Base-by-base conservation (phyloP, 1,140 invertebrate genomes). In the Halesus radiatus region DNA sequence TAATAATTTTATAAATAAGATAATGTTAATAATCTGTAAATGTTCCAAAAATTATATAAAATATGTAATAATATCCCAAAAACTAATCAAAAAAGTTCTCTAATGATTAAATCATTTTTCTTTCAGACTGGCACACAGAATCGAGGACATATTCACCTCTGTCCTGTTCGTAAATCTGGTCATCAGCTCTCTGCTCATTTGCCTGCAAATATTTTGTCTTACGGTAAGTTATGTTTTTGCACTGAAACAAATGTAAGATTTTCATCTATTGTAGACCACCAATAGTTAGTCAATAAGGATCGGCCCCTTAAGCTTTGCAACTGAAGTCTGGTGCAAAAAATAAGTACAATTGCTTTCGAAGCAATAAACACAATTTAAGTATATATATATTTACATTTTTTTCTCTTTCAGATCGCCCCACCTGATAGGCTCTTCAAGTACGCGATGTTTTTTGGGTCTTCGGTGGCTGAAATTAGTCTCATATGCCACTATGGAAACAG, bases 401-500 rank as follows among this genome's bases (percentile, higher is more conserved):
- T 23, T 64, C 10, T 23, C 3, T 72, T 79, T 6, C 68, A 79
- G 78, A 62, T 79, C 32, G 10, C 78, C 1, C 78, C 78, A 13
- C 29, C 32, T 5, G 58, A 26, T 18, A 2, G 4, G 4, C 6
- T 26, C 1, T 23, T 75, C 22, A 80, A 80, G 60, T 64, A 74
- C n/a, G 13, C 16, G 0, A 3, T 80, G 3, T 80, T 80, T 52
- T 1, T 74, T 8, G 13, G 1, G 8, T 73, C 72, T 23, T 60
- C 70, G 1, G 18, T 80, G 2, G 1, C 32, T 6, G 54, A 80
- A 75, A 80, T 80, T 5, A 20, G 37, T 13, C 20, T 80, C 32
- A 80, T 62, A 15, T 80, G 54, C 18, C 7, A n/a, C 23, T 75
- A 80, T 23, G 78, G 78, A 45, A 64, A 80, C 53, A 74, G 45